Evolutionary conservation across 1,140 invertebrate genomes (phyloP), one percentile per base, ranked within the genome.

Genomic region (Aradophagus sp.): DNA sequence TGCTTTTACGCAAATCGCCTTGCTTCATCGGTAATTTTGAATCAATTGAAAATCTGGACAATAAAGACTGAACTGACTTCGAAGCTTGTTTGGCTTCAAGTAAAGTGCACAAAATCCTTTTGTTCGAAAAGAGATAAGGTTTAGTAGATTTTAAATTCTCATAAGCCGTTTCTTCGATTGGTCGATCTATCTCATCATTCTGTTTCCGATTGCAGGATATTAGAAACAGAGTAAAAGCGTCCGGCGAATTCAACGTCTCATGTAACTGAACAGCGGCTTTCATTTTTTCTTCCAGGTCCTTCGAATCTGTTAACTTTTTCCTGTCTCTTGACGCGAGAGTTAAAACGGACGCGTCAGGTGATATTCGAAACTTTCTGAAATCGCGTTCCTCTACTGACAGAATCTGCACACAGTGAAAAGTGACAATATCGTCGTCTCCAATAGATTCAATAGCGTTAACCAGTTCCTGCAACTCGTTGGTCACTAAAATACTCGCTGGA

Each of bases 31-130:
- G 74, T 3, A 85, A 41, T 42, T 63, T 80, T 0, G 83, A 85
- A 26, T 86, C 80, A 1, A 84, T 74, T 0, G 84, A 84, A 61
- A 85, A 86, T 63, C 83, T 73, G 2, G 84, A 85, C 8, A 85
- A 45, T 5, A 86, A 65, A 7, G 84, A 85, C 8, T 79, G 77
- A 4, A 79, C 59, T 4, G 84, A 85, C 38, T 77, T 77, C 0
- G 77, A 78, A 1, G 83, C 83, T 34, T 74, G 58, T 71, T 86
- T 86, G 2, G 79, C 77, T 31, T 81, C 74, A 0, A 83, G 12
- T 7, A 86, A 72, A 11, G 77, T 67, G 1, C 66, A 63, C 4
- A 86, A 38, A 1, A 79, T 79, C 34, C 74, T 77, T 16, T 75
- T 77, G 0, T 78, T 59, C 1, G 79, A 78, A 52, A 78, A 58